phyloP scores from a whole-genome alignment of 2,113 vertebrate genomes.

The Pluvialis apricaria region DNA sequence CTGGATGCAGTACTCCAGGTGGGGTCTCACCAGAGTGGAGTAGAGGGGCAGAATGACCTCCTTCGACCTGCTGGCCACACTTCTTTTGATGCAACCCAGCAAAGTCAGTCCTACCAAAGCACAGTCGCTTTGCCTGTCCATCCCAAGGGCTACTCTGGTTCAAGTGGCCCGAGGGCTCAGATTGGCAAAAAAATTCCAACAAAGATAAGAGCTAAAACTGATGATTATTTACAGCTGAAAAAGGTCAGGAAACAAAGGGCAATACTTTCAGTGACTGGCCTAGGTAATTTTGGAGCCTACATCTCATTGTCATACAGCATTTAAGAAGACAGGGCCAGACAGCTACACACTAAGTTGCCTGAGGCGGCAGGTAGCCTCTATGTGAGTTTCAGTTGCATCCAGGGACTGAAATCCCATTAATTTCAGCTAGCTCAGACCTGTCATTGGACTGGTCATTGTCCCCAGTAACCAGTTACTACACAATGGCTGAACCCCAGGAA shows the following conservation, averaged over 20 bases:
- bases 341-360: neutral
- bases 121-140: neutral
- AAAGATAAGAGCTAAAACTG: neutral
- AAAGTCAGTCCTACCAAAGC: neutral
- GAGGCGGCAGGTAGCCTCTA: neutral
- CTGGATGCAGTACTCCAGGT: too few species aligned
- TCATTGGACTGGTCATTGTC: neutral
- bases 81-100: too few species aligned
- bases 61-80: too few species aligned
- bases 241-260: neutral
- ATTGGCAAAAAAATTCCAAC: neutral
- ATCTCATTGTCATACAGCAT: neutral
- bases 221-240: neutral
- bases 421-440: neutral
- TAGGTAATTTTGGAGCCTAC: neutral
- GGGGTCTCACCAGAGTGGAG: too few species aligned
- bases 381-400: neutral
- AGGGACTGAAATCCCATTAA: neutral
- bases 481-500: neutral
- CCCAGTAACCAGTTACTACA: neutral
- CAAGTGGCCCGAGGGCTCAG: neutral
- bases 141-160: neutral
- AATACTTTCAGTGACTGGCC: neutral
- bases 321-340: neutral
- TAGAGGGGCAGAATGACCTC: too few species aligned